Evolutionary conservation across 2,113 vertebrate genomes (phyloP).

Genomic region (Chlorodrepanis virens): DNA sequence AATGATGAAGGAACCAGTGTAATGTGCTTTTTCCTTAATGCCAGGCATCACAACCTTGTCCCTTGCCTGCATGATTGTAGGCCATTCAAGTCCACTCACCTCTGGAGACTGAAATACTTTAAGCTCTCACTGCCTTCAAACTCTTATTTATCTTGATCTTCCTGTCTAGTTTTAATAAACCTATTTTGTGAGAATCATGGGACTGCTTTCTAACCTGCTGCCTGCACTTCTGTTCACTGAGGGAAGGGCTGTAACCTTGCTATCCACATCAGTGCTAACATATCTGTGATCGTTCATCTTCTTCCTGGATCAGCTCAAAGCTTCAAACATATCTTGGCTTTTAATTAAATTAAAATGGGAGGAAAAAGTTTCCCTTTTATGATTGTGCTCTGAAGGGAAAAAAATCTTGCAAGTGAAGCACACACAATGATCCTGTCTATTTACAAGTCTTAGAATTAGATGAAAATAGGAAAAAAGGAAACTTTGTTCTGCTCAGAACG

Average conservation of each 20-base stretch:
- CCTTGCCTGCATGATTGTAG: not conserved
- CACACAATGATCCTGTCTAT: conserved; percentile 53
- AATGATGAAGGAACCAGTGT: not conserved
- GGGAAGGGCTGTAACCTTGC: not conserved
- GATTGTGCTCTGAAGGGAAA: conserved; percentile 22
- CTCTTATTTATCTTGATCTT: not conserved
- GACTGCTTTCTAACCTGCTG: not conserved
- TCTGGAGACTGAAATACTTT: not conserved
- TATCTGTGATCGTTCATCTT: conserved; percentile 50
- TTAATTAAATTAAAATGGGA: conserved; percentile 72
- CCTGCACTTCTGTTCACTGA: not conserved
- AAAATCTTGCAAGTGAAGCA: not conserved
- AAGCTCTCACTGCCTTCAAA: not conserved
- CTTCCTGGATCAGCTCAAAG: conserved; percentile 62
- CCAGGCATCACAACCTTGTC: not conserved
- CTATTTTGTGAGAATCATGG: not conserved
- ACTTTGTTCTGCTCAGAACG: conserved; percentile 52
- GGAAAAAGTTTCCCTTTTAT: conserved; percentile 53
- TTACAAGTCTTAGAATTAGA: conserved; percentile 49
- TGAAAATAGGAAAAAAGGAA: conserved; percentile 50
- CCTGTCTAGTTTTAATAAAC: not conserved
- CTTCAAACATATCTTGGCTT: conserved; percentile 31
- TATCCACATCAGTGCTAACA: conserved; percentile 44
- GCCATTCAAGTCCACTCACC: not conserved
- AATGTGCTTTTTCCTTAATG: not conserved